Percentiles rank a stretch among this genome's conserved stretches.
Evolutionary conservation across 2,113 vertebrate genomes (phyloP).

Genomic region (Pterocles gutturalis): DNA sequence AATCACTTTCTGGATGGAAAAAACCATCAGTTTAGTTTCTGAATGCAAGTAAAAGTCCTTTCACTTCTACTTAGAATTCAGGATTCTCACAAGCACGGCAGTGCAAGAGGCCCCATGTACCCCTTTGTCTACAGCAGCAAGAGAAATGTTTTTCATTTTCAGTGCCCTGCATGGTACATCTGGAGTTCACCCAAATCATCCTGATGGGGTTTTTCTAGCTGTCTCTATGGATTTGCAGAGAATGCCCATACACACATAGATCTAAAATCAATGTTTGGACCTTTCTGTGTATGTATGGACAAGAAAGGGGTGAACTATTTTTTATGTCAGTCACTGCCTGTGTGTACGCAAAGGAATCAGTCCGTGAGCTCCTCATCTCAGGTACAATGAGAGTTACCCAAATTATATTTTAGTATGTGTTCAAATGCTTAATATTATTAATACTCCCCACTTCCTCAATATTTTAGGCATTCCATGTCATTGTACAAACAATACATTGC

Average conservation of each 20-base stretch:
- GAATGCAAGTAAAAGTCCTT: constrained; percentile 59
- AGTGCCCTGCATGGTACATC: background rate
- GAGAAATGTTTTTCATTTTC: background rate
- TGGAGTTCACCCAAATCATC: background rate
- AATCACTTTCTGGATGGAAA: constrained; percentile 73
- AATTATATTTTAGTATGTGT: background rate
- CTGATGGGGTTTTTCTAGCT: background rate
- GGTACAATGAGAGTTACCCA: background rate
- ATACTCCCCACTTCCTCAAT: background rate
- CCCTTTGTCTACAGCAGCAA: background rate
- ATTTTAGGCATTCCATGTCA: background rate
- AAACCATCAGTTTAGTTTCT: constrained; percentile 50
- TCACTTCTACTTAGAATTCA: constrained; percentile 68
- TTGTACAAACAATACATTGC: background rate
- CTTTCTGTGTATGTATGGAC: background rate
- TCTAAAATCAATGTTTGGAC: background rate
- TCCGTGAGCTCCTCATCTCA: background rate
- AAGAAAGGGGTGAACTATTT: background rate
- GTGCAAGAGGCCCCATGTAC: background rate
- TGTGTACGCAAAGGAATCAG: background rate
- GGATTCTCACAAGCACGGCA: constrained; percentile 25
- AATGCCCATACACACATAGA: background rate
- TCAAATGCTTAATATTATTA: background rate
- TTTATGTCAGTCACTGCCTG: background rate
- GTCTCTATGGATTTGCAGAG: background rate